Evolutionary conservation across 2,888 invertebrate genomes (phyloP).

Genomic region (Macaria notata): DNA sequence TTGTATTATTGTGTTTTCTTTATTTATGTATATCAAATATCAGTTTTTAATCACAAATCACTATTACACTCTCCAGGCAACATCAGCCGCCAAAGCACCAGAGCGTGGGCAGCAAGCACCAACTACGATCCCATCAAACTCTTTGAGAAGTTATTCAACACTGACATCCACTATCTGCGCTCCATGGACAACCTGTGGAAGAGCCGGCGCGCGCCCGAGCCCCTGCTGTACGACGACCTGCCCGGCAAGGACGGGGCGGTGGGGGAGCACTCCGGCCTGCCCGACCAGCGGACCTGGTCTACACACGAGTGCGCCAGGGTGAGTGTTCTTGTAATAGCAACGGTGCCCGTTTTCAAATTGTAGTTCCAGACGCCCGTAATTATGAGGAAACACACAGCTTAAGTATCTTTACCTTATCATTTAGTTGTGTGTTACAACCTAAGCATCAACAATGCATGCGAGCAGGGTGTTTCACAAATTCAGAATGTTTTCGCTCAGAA

Average conservation of each 20-base stretch:
- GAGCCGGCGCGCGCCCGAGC: constrained; percentile 91
- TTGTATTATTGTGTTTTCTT: too few relatives aligned
- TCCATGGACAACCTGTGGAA: constrained; percentile 98
- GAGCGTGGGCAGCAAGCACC: constrained; percentile 93
- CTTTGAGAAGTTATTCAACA: constrained; percentile 95
- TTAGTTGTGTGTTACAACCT: too few relatives aligned
- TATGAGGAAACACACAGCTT: too few relatives aligned
- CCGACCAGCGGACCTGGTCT: constrained; percentile 91
- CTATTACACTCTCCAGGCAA: constrained; percentile 44
- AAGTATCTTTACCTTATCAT: too few relatives aligned
- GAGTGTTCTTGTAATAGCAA: background rate
- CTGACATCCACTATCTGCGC: constrained; percentile 96
- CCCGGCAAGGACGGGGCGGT: constrained; percentile 79
- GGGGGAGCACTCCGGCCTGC: constrained; percentile 75
- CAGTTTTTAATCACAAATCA: too few relatives aligned
- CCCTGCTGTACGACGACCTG: constrained; percentile 87
- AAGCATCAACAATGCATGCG: too few relatives aligned
- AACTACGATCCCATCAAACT: constrained; percentile 92
- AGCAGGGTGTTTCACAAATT: too few relatives aligned
- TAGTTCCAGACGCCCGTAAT: too few relatives aligned
- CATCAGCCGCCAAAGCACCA: constrained; percentile 87
- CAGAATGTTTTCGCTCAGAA: too few relatives aligned
- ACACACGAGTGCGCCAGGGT: constrained; percentile 87
- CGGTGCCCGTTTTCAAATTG: too few relatives aligned
- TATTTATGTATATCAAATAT: too few relatives aligned